Conservation (phyloP, 2,888 invertebrate genomes). For the Tetragonula carbonaria region DNA sequence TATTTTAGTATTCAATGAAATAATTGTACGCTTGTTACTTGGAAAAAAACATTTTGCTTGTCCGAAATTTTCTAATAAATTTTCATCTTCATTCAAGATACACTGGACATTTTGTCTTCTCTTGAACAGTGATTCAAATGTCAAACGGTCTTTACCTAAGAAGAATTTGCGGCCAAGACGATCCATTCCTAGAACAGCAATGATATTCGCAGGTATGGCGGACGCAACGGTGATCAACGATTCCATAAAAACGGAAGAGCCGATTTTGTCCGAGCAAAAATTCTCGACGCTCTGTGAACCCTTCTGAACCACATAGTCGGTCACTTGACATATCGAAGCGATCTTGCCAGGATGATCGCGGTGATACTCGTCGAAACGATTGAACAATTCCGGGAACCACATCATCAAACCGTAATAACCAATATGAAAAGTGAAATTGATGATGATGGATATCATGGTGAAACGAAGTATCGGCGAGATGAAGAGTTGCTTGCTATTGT, state of each 20-base stretch:
- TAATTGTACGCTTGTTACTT: no score
- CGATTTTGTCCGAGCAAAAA: constrained; percentile 90
- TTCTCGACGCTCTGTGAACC: constrained; percentile 87
- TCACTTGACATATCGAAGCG: constrained; percentile 90
- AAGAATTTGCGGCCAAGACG: constrained; percentile 93
- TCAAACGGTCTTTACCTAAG: constrained; percentile 85
- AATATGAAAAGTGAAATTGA: constrained; percentile 97
- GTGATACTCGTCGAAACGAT: constrained; percentile 93
- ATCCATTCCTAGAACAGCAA: constrained; percentile 94
- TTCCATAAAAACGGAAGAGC: constrained; percentile 92
- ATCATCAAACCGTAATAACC: constrained; percentile 98
- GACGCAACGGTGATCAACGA: constrained; percentile 94
- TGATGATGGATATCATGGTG: constrained; percentile 93
- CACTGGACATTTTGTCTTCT: no score
- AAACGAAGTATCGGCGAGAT: constrained; percentile 92
- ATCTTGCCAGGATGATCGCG: constrained; percentile 86
- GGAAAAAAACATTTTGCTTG: no score
- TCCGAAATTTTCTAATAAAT: no score
- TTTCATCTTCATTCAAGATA: no score
- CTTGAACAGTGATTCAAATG: not conserved
- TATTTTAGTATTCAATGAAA: no score
- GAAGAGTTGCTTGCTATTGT: constrained; percentile 93
- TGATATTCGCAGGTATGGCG: constrained; percentile 93
- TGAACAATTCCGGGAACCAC: constrained; percentile 98
- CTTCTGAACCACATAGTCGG: constrained; percentile 89